Evolutionary conservation across 2,113 vertebrate species (phyloP), one percentile per base, ranked within the genome.

Genomic region (Origma solitaria): DNA sequence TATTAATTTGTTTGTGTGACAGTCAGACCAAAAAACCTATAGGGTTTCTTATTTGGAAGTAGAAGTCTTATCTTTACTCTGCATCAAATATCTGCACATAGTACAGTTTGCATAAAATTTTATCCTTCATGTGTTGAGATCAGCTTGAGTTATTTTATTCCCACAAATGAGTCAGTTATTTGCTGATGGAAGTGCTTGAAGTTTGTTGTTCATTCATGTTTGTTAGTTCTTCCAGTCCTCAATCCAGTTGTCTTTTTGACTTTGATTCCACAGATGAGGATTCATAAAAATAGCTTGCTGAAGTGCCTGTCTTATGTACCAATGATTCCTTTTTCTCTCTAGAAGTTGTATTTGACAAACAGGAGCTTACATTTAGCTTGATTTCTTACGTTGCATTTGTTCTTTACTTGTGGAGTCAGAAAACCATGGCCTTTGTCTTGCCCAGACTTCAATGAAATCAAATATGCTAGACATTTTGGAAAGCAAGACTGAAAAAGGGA

Each of bases 221-320:
- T 92, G 22, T 65, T 77, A 86, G 69, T 90, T 80, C 73, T 62
- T 79, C 45, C 12, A 40, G 56, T 95, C 35, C 2, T 60, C 84
- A 90, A 56, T 92, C 93, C 78, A 49, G 13, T 82, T 90, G 62
- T 87, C 81, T 86, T 86, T 92, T 87, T 94, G 85, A 68, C 88
- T 92, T 54, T 65, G 35, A 77, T 94, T 90, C 96, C 69, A 33
- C 18, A 91, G 80, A 87, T 85, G 73, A 81, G 80, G 76, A 68
- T 90, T 92, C 64, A 68, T 78, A 65, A 87, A n/a, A 91, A 64
- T 76, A 89, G 22, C 35, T 66, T 78, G 15, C 57, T 81, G 16
- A 38, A 85, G 60, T 64, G 40, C 23, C 70, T 72, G 33, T 24
- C 44, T 85, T 44, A 22, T 7, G 7, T 16, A 86, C 20, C 56